Evolutionary conservation across 2,113 vertebrate species (phyloP).

Genomic region (Trichechus manatus): DNA sequence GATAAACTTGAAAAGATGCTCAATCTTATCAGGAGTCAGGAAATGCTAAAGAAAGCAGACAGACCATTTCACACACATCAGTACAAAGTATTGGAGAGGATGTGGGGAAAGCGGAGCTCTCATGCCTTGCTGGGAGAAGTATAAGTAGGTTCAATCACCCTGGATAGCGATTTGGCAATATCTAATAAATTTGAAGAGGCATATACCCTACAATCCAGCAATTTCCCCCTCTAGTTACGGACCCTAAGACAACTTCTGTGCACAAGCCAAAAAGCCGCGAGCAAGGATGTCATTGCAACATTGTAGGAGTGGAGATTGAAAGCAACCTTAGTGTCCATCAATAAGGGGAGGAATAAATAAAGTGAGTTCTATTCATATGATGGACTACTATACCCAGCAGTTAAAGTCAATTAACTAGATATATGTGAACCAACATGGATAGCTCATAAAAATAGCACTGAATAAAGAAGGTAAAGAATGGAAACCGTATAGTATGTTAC

Average conservation of each 20-base stretch:
- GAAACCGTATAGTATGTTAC: not conserved
- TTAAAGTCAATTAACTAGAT: not conserved
- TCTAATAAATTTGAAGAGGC: not conserved
- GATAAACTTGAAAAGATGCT: no score
- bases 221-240: no score
- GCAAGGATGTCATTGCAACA: not conserved
- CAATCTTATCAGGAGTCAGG: not conserved
- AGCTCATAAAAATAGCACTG: not conserved
- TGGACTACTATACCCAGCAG: not conserved
- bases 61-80: accelerated
- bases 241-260: not conserved
- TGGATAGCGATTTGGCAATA: not conserved
- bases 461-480: not conserved
- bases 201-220: not conserved
- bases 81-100: no score
- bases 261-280: not conserved
- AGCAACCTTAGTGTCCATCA: not conserved
- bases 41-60: not conserved
- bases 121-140: not conserved
- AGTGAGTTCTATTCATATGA: accelerated
- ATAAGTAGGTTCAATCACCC: not conserved
- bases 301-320: not conserved
- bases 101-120: no score
- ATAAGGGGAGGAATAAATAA: not conserved
- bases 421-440: not conserved